Base-by-base conservation (phyloP, 2,888 invertebrate species). In the Stenolophus ochropezus region DNA sequence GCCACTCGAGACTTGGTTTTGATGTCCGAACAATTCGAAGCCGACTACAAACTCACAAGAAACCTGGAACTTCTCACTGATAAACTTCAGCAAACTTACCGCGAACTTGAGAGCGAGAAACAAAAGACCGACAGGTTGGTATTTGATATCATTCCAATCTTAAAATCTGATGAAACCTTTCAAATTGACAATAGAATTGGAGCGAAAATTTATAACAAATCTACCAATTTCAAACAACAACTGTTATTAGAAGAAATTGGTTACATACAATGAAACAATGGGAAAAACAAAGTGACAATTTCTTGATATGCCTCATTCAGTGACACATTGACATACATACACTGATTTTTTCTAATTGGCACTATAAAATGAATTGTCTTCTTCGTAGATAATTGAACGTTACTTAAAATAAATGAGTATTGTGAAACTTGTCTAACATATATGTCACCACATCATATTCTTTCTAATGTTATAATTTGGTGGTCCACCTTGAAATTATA, bases 21-120 rank as follows among this genome's bases (percentile, higher is more conserved):
- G 85, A 94, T 98, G 92, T 98, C 97, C 4, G 98, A 98, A 89
- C 97, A 98, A 89, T 98, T 98, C 88, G 97, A 98, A 89, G 98
- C 98, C 0, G 98, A 98, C 89, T 98, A 98, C 90, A 97, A 98
- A 88, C 91, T 98, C 85, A 98, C 98, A 0, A 94, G 97, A 87
- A 97, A 97, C 89, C 91, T 98, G 85, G 98, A 98, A 90, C 93
- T 98, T 83, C 92, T 98, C 8, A 98, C 97, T 20, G 98, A 98
- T 87, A 97, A 98, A 89, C 91, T 98, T 82, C 98, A 98, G 88
- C 97, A 97, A 89, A 98, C 98, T 0, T 97, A 97, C 90, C 91
- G 97, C 83, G 97, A 98, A 88, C 91, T 98, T 86, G 98, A 98
- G 86, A 94, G 95, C 53, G 98, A 98, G 90, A 98, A 98, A 88